These are phyloP conservation scores for Kryphioiulus occultus DNA, from an alignment of 2,888 invertebrate species.

Conservation along the genomic window DNA sequence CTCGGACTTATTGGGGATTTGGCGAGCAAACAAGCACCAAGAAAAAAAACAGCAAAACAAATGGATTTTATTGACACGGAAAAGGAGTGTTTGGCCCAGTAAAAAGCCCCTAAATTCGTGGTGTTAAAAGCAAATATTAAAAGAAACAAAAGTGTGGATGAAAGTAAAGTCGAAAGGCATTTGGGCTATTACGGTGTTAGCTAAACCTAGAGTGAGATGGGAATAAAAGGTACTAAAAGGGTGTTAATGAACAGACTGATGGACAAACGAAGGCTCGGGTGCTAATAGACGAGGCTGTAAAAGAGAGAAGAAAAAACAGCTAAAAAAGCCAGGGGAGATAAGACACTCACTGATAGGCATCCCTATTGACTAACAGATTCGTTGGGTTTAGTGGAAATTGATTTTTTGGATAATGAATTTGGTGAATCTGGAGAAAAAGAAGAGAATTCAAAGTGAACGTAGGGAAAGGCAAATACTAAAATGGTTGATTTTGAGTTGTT, in stretches of 20 bases:
- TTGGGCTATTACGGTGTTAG: not conserved
- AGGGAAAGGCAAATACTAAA: too few relatives aligned
- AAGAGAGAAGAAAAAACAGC: not conserved
- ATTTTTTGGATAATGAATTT: not conserved
- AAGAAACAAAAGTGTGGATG: not conserved
- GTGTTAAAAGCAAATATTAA: constrained; percentile 18
- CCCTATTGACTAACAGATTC: constrained; percentile 28
- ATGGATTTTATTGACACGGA: not conserved
- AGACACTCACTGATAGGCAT: not conserved
- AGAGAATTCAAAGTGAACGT: too few relatives aligned
- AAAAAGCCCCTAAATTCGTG: not conserved
- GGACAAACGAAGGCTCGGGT: not conserved
- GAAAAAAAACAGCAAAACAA: not conserved
- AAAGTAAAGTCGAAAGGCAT: not conserved
- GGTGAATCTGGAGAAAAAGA: too few relatives aligned
- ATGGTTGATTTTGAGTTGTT: too few relatives aligned
- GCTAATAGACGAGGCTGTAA: not conserved
- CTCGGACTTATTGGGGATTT: constrained; percentile 36
- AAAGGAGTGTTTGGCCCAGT: not conserved
- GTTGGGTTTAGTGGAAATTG: not conserved
- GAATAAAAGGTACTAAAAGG: constrained; percentile 32
- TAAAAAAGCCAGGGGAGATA: not conserved
- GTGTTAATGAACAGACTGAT: constrained; percentile 24
- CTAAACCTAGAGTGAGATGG: not conserved
- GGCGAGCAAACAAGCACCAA: not conserved